Evolutionary conservation across 2,797 vertebrate species (phyloP), one percentile per base, ranked within the genome.

Genomic region (Channallabes apus): DNA sequence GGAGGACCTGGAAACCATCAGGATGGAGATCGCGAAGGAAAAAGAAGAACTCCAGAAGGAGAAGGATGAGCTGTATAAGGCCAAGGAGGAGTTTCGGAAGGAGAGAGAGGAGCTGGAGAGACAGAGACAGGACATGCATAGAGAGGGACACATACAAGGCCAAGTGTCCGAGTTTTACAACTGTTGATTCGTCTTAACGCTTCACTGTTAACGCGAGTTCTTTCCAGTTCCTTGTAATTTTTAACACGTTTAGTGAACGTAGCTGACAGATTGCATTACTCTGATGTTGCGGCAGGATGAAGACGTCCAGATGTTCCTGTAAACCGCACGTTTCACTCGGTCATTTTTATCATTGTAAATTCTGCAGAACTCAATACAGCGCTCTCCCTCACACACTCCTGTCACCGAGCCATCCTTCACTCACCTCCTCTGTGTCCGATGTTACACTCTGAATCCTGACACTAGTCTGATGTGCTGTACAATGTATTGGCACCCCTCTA

Each of bases 1-100:
- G 85, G 92, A 93, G 76, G 93, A 93, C 54, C 77, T 94, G 67
- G 87, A 91, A 87, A 90, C 46, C 73, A 89, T 91, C 77, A 92
- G 88, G 80, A 77, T 73, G 64, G 91, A 92, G 75, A 86, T 94
- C 9, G 86, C 90, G 85, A 90, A 86, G 80, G 93, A 92, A 84
- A 86, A 87, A 88, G 86, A 92, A 67, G 89, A 90, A 82, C 83
- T 95, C 72, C 87, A 89, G 17, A 90, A 85, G 62, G 89, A 93
- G 86, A 90, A 83, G 85, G 87, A 92, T 80, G 85, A 87, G 79
- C 22, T 91, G 51, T 86, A 65, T 84, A 86, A 87, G 20, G 80
- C 79, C 83, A 82, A 80, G 61, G 83, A 82, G 32, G 80, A 85
- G 67, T 72, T 83, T 64, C 64, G 71, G 17, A 62, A 86, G 75